Conservation (phyloP, 2,113 vertebrate genomes). For the Chamaea fasciata region DNA sequence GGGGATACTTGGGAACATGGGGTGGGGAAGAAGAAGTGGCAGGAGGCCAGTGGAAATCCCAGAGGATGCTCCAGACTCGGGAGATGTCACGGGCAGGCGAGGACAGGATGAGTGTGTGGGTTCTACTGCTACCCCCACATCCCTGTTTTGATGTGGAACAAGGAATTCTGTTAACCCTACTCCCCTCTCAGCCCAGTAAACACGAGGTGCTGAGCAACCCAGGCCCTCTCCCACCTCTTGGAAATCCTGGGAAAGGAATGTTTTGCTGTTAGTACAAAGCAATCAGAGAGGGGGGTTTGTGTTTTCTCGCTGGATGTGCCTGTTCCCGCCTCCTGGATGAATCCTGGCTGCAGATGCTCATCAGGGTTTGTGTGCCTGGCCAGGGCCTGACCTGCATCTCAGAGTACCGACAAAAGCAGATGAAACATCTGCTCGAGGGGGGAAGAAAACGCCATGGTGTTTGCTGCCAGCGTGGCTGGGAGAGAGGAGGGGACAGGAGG, state of each 20-base stretch:
- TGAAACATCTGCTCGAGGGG: not conserved
- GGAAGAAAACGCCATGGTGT: rapidly evolving
- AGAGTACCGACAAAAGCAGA: not conserved
- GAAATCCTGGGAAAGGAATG: constrained; percentile 5
- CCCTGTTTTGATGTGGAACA: not conserved
- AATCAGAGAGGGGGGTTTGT: not conserved
- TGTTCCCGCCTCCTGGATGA: not conserved
- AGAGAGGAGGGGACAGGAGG: not conserved
- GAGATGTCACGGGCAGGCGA: rapidly evolving
- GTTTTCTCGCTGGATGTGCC: not conserved
- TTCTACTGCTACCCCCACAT: not conserved
- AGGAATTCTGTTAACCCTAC: not conserved
- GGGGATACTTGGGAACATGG: rapidly evolving
- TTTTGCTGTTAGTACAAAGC: not conserved
- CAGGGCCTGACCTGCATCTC: not conserved
- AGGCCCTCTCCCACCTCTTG: not conserved
- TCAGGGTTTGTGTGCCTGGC: not conserved
- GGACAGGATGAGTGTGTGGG: rapidly evolving
- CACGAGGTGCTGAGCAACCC: not conserved
- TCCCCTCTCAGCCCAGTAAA: not conserved
- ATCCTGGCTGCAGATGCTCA: not conserved
- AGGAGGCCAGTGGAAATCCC: not conserved
- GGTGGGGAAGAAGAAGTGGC: not conserved
- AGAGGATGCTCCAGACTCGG: not conserved
- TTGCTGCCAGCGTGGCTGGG: not conserved